Percentiles rank a stretch among this genome's conserved stretches.
Evolutionary conservation across 2,888 invertebrate species (phyloP).

Genomic region (Esperia sulphurella): DNA sequence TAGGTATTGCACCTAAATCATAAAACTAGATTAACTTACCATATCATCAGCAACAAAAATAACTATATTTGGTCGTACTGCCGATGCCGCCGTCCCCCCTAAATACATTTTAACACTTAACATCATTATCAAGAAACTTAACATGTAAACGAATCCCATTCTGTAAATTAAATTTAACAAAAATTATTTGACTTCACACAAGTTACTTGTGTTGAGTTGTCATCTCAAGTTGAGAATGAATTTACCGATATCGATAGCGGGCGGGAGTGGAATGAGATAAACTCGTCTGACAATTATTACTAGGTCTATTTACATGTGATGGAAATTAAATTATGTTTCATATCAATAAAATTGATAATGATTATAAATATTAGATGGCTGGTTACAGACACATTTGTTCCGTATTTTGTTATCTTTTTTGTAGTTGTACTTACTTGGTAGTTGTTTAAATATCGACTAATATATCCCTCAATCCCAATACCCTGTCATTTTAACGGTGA

Average conservation of each 20-base stretch:
- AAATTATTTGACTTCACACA: neutral
- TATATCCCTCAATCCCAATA: too few species aligned
- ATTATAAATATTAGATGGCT: too few species aligned
- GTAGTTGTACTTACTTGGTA: too few species aligned
- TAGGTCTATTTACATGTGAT: neutral
- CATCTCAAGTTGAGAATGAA: neutral
- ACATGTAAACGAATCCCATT: neutral
- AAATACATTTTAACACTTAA: too few species aligned
- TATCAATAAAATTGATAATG: neutral
- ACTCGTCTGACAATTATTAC: neutral
- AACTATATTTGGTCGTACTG: constrained; percentile 82
- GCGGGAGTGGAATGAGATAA: neutral
- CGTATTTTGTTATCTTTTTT: too few species aligned
- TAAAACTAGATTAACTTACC: constrained; percentile 78
- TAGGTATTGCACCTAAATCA: neutral
- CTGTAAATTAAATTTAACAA: neutral
- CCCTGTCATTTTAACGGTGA: too few species aligned
- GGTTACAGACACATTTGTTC: too few species aligned
- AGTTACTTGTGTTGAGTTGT: neutral
- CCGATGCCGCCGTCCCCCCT: too few species aligned
- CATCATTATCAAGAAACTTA: neutral
- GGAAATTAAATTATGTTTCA: neutral
- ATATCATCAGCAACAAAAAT: constrained; percentile 90
- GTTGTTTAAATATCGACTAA: too few species aligned
- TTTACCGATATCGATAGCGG: neutral